phyloP scores from a whole-genome alignment of 1,140 invertebrate species.

The Kradibia gibbosae region DNA sequence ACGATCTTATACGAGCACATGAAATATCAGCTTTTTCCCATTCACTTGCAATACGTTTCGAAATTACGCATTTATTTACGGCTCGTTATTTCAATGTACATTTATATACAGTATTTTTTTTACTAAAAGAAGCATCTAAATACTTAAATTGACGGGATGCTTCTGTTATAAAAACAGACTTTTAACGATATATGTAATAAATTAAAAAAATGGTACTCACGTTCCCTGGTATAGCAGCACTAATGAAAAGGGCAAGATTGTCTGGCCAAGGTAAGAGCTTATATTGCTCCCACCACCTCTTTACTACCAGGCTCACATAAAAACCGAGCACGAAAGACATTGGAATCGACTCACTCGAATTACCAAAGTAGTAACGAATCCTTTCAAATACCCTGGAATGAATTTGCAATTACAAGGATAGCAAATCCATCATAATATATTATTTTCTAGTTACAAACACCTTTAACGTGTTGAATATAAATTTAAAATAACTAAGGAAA shows the following conservation, averaged over 20 bases:
- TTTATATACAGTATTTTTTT: background rate
- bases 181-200: background rate
- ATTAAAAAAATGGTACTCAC: constrained; percentile 76
- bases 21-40: background rate
- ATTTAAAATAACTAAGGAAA: no score
- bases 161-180: background rate
- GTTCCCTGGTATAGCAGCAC: constrained; percentile 90
- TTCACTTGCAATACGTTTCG: background rate
- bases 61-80: background rate
- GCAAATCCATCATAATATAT: background rate
- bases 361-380: constrained; percentile 84
- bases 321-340: constrained; percentile 96
- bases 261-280: constrained; percentile 92
- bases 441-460: no score
- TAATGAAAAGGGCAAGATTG: constrained; percentile 90
- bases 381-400: constrained; percentile 83
- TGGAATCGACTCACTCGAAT: constrained; percentile 87
- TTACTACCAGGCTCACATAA: constrained; percentile 92
- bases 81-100: background rate
- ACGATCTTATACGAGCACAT: background rate
- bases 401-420: background rate
- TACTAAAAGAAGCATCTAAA: background rate
- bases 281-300: constrained; percentile 94
- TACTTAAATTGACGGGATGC: background rate
- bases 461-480: no score